These are phyloP conservation scores for Indicator maculatus DNA, from an alignment of 2,113 vertebrate species.

Conservation along the genomic window DNA sequence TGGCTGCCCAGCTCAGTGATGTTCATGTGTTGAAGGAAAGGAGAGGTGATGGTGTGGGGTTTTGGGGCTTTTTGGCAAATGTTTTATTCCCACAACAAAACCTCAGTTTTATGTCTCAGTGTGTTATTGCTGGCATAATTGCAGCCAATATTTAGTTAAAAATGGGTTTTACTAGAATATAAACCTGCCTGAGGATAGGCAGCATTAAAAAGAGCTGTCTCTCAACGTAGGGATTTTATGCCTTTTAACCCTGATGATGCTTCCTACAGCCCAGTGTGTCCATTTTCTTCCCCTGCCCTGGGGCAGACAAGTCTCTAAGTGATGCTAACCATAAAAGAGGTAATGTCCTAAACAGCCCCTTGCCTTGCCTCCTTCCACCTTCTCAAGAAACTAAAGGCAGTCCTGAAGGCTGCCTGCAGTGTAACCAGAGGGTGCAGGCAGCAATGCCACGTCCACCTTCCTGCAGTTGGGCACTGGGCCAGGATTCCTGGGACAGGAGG, in stretches of 20 bases:
- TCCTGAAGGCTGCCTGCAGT: not conserved
- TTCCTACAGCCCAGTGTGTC: not conserved
- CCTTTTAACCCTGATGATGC: fast-evolving
- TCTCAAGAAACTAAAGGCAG: not conserved
- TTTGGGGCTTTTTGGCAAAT: not conserved
- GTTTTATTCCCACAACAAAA: not conserved
- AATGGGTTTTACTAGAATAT: not conserved
- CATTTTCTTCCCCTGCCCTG: not conserved
- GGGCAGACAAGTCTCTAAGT: not conserved
- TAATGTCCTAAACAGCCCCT: not conserved
- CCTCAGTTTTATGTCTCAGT: not conserved
- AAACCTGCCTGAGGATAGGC: not conserved
- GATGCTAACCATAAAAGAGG: not conserved
- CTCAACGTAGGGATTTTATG: not conserved
- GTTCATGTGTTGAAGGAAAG: not conserved
- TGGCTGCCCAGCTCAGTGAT: not conserved
- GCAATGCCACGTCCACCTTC: not conserved
- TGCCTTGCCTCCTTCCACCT: not conserved
- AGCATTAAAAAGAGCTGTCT: not conserved
- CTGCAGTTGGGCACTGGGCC: too few relatives aligned
- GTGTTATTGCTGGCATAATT: not conserved
- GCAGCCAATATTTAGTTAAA: not conserved
- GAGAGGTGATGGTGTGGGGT: not conserved
- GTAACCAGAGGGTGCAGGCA: not conserved
- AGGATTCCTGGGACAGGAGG: too few relatives aligned